A percentile compares a stretch with the other conserved stretches of the same genome.
Evolutionary conservation across 1,140 invertebrate genomes (phyloP).

Genomic region (Anastrepha ludens): DNA sequence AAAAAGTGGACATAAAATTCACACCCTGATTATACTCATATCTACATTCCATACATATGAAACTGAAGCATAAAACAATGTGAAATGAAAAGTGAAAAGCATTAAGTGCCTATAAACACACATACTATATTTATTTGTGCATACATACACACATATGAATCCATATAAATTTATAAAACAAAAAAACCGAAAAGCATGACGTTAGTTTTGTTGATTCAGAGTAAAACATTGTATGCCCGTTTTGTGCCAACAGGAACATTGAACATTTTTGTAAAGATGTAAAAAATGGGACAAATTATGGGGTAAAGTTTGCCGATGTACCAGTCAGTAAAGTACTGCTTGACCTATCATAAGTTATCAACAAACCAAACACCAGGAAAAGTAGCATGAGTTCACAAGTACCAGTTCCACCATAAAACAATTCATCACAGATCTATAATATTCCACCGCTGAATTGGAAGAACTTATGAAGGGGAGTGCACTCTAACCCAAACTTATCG

Average conservation of each 20-base stretch:
- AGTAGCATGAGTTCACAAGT: too few relatives aligned
- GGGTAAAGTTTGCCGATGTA: too few relatives aligned
- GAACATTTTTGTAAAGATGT: too few relatives aligned
- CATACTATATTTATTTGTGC: background rate
- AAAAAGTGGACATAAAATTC: background rate
- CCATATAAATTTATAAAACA: background rate
- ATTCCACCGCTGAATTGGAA: too few relatives aligned
- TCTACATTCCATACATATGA: background rate
- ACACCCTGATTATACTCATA: background rate
- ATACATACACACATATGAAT: background rate
- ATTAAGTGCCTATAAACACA: background rate
- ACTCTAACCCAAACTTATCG: too few relatives aligned
- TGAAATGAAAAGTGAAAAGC: constrained; percentile 8
- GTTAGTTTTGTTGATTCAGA: background rate
- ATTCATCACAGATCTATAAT: too few relatives aligned
- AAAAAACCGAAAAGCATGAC: background rate
- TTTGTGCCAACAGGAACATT: background rate
- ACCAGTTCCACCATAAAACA: too few relatives aligned
- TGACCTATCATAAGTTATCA: too few relatives aligned
- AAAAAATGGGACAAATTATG: too few relatives aligned
- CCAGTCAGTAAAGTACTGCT: too few relatives aligned
- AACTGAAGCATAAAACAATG: background rate
- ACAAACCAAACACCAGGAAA: too few relatives aligned
- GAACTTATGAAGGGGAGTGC: too few relatives aligned
- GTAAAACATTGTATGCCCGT: background rate